Evolutionary conservation across 2,113 vertebrate species (phyloP).

Genomic region (Craseonycteris thonglongyai): DNA sequence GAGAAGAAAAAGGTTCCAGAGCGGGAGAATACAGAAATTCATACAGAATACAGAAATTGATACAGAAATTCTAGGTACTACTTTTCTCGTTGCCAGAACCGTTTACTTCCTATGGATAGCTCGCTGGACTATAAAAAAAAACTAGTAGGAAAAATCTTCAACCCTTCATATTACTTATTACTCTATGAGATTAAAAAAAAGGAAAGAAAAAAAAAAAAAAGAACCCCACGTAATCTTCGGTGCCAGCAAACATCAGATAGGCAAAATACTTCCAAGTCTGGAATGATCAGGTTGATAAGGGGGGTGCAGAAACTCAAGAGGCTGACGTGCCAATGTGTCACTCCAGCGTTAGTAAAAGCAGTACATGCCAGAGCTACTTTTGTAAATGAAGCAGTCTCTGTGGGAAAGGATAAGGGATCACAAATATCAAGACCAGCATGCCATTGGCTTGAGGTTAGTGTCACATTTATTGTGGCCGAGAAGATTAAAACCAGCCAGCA

Average conservation of each 20-base stretch:
- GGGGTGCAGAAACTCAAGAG: slow-evolving; percentile 7
- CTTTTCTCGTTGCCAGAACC: not conserved
- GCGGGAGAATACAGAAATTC: too few species aligned
- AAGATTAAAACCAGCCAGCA: slow-evolving; percentile 69
- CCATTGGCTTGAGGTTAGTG: slow-evolving; percentile 41
- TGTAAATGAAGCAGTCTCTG: slow-evolving; percentile 46
- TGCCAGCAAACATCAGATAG: slow-evolving; percentile 20
- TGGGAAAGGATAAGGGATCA: slow-evolving; percentile 56
- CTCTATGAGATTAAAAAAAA: not conserved
- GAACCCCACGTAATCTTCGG: not conserved
- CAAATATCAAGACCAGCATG: slow-evolving; percentile 64
- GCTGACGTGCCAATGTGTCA: slow-evolving; percentile 30
- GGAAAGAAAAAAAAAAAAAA: not conserved
- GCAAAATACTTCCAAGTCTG: slow-evolving; percentile 21
- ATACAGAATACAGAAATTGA: too few species aligned
- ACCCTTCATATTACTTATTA: not conserved
- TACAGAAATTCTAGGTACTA: not conserved
- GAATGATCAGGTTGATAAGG: not conserved
- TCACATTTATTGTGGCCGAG: slow-evolving; percentile 63
- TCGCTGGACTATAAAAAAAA: not conserved
- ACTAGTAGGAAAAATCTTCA: slow-evolving; percentile 14
- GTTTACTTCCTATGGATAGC: not conserved
- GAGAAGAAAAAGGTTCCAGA: slow-evolving; percentile 8
- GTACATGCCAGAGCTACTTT: slow-evolving; percentile 27
- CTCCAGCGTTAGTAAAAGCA: slow-evolving; percentile 42